Percentiles rank a stretch among this genome's conserved stretches.
These are phyloP conservation scores for Tetragonula clypearis DNA, from an alignment of 1,140 invertebrate species.

Conservation along the genomic window DNA sequence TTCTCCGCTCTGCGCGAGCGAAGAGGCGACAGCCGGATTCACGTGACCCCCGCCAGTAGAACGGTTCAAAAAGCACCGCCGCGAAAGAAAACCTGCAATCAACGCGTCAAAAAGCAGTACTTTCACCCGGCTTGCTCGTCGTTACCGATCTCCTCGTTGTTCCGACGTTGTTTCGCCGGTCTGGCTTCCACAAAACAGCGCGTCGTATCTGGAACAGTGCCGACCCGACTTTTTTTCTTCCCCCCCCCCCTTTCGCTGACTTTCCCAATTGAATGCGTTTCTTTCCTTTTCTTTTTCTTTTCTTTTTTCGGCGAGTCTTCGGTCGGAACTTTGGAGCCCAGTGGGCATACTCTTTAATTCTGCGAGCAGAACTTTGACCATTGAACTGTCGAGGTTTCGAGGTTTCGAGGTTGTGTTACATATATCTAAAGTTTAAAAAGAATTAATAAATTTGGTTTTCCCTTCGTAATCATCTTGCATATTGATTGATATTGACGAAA, in stretches of 20 bases:
- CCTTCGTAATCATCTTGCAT: no score
- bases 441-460: no score
- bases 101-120: conserved; percentile 68
- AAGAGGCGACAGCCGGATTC: conserved; percentile 36
- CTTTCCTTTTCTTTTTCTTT: not conserved
- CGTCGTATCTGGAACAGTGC: conserved; percentile 36
- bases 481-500: no score
- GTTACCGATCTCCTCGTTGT: conserved; percentile 32
- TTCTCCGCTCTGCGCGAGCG: conserved; percentile 61
- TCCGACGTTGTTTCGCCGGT: conserved; percentile 16
- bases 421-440: no score
- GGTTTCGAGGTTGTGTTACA: no score
- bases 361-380: no score
- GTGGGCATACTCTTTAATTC: no score
- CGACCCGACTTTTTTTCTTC: not conserved
- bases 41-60: conserved; percentile 44
- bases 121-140: conserved; percentile 59
- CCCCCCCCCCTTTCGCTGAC: not conserved
- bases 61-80: conserved; percentile 54
- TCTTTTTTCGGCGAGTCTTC: no score
- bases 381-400: no score
- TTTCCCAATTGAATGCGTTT: not conserved
- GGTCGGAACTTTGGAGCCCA: no score
- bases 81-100: conserved; percentile 72
- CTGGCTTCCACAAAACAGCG: conserved; percentile 20